A percentile compares a stretch with the other conserved stretches of the same genome.
phyloP scores from a whole-genome alignment of 2,797 vertebrate genomes.

The Mus spretus region DNA sequence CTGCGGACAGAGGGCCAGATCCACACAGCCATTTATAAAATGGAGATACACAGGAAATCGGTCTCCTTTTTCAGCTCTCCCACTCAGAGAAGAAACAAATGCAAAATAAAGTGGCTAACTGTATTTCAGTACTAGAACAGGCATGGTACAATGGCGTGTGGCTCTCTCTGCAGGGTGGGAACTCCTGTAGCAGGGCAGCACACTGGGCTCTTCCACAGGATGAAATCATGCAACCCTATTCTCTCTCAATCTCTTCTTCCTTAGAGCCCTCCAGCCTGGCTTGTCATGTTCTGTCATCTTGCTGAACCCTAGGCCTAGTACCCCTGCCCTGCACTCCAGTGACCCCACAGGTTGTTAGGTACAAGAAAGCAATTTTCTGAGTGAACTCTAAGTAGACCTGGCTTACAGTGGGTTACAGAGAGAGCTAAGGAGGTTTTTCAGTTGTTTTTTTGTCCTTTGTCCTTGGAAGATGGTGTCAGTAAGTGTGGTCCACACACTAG shows the following conservation, averaged over 20 bases:
- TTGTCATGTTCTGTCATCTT: neutral
- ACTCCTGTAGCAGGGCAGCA: neutral
- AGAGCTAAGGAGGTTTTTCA: neutral
- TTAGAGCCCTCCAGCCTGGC: neutral
- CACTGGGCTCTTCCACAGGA: neutral
- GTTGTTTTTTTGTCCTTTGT: neutral
- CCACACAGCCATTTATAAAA: neutral
- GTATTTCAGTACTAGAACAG: neutral
- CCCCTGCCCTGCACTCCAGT: neutral
- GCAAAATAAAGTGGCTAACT: neutral
- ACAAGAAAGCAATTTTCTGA: constrained; percentile 29
- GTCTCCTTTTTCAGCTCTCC: neutral
- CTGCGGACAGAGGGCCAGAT: neutral
- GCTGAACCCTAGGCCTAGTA: neutral
- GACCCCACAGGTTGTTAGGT: neutral
- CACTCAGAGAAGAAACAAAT: neutral
- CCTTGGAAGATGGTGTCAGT: neutral
- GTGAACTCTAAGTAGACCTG: neutral
- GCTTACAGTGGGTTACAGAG: neutral
- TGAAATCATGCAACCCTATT: neutral
- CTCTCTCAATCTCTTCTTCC: neutral
- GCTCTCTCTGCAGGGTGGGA: neutral
- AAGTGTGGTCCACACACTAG: neutral
- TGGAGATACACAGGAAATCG: neutral
- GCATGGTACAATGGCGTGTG: too few relatives aligned